Percentiles rank a stretch among this genome's conserved stretches.
Conservation (phyloP, 2,797 vertebrate genomes). For the Gallirallus australis region DNA sequence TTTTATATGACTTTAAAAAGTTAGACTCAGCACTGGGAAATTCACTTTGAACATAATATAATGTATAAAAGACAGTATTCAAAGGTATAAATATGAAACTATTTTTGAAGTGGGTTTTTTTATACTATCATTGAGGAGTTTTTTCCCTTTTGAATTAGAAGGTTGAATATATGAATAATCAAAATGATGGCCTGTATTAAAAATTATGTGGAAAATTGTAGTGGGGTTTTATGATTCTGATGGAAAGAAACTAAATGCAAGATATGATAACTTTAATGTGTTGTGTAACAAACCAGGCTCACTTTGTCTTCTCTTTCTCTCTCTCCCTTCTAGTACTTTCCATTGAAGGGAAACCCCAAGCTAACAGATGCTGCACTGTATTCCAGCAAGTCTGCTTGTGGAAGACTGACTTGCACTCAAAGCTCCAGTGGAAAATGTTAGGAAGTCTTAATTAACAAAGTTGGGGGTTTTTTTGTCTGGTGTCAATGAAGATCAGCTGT, state of each 20-base stretch:
- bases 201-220: neutral
- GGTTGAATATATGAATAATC: neutral
- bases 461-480: too few species aligned
- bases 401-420: neutral
- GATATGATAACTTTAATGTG: neutral
- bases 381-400: neutral
- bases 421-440: neutral
- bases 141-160: neutral
- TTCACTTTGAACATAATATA: neutral
- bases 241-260: neutral
- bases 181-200: neutral
- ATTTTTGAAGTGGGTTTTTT: neutral
- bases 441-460: neutral
- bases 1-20: neutral
- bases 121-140: neutral
- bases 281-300: neutral
- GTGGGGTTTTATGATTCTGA: neutral
- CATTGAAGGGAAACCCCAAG: neutral
- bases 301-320: neutral
- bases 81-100: neutral
- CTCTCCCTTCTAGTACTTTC: neutral
- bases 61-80: neutral
- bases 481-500: neutral
- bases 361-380: neutral
- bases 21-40: neutral